Evolutionary conservation across 2,797 vertebrate species (phyloP).

Genomic region (Acanthornis magna): DNA sequence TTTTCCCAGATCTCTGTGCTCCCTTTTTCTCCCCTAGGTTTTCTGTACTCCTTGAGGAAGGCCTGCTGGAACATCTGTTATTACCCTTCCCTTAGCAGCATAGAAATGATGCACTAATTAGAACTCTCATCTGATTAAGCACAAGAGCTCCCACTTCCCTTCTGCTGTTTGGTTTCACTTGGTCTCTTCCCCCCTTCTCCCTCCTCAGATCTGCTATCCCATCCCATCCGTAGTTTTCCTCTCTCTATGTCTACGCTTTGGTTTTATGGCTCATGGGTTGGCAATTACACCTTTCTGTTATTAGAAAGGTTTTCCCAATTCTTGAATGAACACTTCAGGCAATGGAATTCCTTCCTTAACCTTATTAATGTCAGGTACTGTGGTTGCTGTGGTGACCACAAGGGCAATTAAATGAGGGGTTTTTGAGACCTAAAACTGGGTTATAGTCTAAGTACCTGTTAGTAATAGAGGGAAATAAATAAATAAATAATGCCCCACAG

Average conservation of each 20-base stretch:
- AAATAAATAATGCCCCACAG: background rate
- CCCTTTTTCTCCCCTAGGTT: background rate
- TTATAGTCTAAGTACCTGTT: background rate
- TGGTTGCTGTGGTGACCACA: background rate
- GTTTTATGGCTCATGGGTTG: background rate
- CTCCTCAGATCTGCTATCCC: background rate
- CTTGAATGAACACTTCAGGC: background rate
- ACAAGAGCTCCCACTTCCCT: background rate
- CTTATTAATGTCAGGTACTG: constrained; percentile 2
- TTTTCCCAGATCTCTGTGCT: background rate
- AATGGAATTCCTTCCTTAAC: constrained; percentile 19
- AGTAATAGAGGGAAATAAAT: background rate
- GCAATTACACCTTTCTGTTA: background rate
- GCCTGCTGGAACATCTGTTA: background rate
- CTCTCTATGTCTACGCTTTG: background rate
- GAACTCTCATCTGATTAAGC: background rate
- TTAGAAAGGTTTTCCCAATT: background rate
- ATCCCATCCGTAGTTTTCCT: background rate
- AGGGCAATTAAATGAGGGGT: background rate
- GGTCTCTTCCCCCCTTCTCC: background rate
- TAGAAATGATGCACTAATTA: background rate
- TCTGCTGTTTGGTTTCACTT: background rate
- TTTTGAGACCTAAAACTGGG: background rate
- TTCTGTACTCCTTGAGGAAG: background rate
- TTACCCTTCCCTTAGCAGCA: background rate